phyloP scores from a whole-genome alignment of 1,140 invertebrate species.

The Penaeus japonicus region DNA sequence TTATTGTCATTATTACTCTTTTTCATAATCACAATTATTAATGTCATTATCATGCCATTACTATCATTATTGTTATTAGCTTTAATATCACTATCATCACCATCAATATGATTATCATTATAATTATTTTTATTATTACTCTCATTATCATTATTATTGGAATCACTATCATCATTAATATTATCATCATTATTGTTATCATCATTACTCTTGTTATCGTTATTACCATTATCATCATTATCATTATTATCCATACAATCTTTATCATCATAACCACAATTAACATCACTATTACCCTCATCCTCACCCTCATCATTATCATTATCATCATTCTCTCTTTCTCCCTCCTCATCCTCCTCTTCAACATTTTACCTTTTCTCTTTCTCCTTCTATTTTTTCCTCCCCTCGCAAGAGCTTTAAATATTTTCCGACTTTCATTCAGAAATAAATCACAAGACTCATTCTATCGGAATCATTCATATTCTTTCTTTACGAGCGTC shows the following conservation, averaged over 20 bases:
- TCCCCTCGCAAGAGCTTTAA: no score
- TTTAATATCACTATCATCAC: background rate
- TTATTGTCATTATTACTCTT: background rate
- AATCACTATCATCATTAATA: background rate
- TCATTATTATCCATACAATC: background rate
- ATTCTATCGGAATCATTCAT: no score
- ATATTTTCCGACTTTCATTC: no score
- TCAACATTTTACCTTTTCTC: background rate
- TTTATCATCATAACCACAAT: background rate
- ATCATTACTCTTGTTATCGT: background rate
- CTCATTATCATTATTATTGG: background rate
- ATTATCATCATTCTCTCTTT: background rate
- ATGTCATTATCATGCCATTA: no score
- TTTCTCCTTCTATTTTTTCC: background rate
- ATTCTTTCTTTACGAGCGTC: no score
- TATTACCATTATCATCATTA: background rate
- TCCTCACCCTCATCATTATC: no score
- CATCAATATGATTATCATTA: background rate
- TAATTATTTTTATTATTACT: background rate
- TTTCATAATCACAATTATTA: no score
- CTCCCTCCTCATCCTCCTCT: background rate
- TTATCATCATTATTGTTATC: background rate
- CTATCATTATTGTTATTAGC: background rate
- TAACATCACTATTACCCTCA: no score
- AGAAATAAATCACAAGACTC: no score